phyloP scores from a whole-genome alignment of 2,113 vertebrate species.

The Alethe castanea region DNA sequence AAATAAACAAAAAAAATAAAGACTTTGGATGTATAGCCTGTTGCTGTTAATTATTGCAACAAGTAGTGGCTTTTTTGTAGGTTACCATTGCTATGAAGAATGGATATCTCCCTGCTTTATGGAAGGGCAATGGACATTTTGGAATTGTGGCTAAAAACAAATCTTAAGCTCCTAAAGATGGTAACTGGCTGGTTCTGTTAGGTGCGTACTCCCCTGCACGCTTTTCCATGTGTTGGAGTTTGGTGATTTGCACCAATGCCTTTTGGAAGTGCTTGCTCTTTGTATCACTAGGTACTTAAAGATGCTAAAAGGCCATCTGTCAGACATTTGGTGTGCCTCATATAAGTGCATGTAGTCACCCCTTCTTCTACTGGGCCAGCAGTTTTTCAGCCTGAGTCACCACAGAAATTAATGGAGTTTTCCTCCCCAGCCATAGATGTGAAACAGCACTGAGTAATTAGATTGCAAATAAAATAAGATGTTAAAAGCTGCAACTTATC shows the following conservation, averaged over 20 bases:
- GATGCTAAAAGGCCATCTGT: neutral
- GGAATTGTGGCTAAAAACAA: neutral
- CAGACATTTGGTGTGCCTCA: neutral
- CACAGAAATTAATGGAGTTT: neutral
- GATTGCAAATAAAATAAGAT: neutral
- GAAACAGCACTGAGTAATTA: neutral
- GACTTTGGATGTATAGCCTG: neutral
- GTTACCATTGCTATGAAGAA: neutral
- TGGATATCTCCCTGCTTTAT: neutral
- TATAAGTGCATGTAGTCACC: rapidly evolving
- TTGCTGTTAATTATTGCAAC: neutral
- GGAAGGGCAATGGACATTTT: neutral
- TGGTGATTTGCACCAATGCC: neutral
- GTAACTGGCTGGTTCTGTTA: neutral
- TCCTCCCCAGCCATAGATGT: neutral
- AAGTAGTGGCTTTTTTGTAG: neutral
- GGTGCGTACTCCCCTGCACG: neutral
- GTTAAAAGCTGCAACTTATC: neutral
- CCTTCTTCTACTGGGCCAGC: neutral
- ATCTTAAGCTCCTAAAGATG: neutral
- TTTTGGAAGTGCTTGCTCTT: neutral
- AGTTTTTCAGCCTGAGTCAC: neutral
- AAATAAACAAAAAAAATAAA: neutral
- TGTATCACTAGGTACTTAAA: neutral
- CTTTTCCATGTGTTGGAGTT: neutral